These are phyloP conservation scores for Tachina grossa DNA, from an alignment of 2,888 invertebrate species.

Conservation along the genomic window DNA sequence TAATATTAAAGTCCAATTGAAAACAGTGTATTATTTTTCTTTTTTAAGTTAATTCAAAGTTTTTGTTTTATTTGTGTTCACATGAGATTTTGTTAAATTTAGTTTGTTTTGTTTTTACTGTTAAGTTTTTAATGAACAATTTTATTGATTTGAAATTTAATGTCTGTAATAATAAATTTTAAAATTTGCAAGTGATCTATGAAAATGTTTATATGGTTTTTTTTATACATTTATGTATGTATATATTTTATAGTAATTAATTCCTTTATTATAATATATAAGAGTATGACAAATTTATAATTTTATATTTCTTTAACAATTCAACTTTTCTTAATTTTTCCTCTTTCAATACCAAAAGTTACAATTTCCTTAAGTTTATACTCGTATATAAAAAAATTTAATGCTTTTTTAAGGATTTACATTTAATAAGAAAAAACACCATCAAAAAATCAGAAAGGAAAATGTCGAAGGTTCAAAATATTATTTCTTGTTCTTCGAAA, in stretches of 20 bases:
- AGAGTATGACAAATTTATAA: slow-evolving; percentile 39
- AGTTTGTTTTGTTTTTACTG: slow-evolving; percentile 38
- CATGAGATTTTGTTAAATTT: slow-evolving; percentile 51
- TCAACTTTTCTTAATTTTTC: background rate
- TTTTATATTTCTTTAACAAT: no score
- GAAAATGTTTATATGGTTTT: slow-evolving; percentile 55
- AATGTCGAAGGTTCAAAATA: background rate
- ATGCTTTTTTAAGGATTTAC: slow-evolving; percentile 26
- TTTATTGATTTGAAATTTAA: slow-evolving; percentile 60
- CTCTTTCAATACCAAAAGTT: slow-evolving; percentile 46
- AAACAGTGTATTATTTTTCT: slow-evolving; percentile 61
- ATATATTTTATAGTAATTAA: slow-evolving; percentile 9
- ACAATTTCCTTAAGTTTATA: slow-evolving; percentile 5
- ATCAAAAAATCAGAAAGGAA: background rate
- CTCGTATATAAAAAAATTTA: slow-evolving; percentile 14
- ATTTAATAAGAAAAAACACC: slow-evolving; percentile 16
- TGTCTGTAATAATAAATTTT: slow-evolving; percentile 58
- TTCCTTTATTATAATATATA: slow-evolving; percentile 26
- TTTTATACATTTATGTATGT: slow-evolving; percentile 21
- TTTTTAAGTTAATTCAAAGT: slow-evolving; percentile 43
- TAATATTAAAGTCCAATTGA: slow-evolving; percentile 54
- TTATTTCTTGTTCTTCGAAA: no score
- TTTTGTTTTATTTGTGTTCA: slow-evolving; percentile 65
- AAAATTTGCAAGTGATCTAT: slow-evolving; percentile 59
- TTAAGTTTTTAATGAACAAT: slow-evolving; percentile 62